Evolutionary conservation across 2,797 vertebrate genomes (phyloP), one percentile per base, ranked within the genome.

Genomic region (Eospalax fontanierii): DNA sequence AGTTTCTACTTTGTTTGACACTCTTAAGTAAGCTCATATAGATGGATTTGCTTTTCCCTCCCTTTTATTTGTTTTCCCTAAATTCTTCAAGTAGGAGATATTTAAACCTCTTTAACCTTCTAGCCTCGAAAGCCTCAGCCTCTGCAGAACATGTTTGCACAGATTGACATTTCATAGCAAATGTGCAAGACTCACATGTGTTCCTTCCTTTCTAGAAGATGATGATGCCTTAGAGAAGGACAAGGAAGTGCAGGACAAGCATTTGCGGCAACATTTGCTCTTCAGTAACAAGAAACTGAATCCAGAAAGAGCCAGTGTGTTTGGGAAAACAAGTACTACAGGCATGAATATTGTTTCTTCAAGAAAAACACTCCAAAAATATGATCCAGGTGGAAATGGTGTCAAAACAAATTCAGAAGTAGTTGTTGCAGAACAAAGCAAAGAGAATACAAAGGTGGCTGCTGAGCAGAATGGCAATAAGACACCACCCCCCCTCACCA

Each of bases 381-480:
- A 61, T 83, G 83, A 94, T 70, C 46, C 68, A 26, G 59, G 28
- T 90, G 79, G 74, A 81, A 81, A 81, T 21, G 46, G 4, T 70
- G 35, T 85, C 18, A 61, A 78, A 66, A 88, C 28, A 30, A 83
- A 61, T 87, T 79, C 71, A 50, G 80, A 61, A 85, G 16, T 75
- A 33, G 88, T 68, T 24, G 3, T 73, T 35, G 50, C 3, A 3
- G 86, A 81, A 38, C 43, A 92, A 80, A 92, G 50, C 40, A 57
- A 71, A 82, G 89, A 63, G 46, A 50, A 24, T 30, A 73, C 82
- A 84, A 96, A 97, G 46, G 88, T 87, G 12, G 70, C 86, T 35
- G 95, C 83, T 59, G 90, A 96, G 28, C 96, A 78, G 0, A 10
- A 1, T 70, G 71, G 26, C 22, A 63, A 7, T n/a, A 59, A 28